Base-by-base conservation (phyloP, 2,888 invertebrate genomes). In the Diplazon laetatorius region DNA sequence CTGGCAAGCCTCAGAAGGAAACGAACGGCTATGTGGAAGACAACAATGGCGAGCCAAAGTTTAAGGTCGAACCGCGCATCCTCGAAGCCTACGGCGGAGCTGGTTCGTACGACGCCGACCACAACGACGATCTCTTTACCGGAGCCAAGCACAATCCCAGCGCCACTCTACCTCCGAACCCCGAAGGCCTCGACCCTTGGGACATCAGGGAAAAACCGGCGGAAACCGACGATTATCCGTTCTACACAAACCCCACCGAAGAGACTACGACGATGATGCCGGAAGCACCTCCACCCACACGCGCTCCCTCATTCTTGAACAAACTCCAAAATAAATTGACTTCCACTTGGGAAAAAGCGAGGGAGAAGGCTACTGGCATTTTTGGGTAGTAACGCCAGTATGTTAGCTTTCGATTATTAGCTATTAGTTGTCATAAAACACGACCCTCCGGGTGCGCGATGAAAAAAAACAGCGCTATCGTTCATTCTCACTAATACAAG, bases 251-350 rank as follows among this genome's bases (percentile, higher is more conserved):
- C 14, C 48, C 73, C 57, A 55, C 37, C 80, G 69, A 57, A 72
- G 57, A 77, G n/a, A 59, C 68, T 18, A 44, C 62, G 12, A 30
- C 65, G 0, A 6, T n/a, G 63, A 69, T 42, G 46, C 14, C 18
- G 68, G 62, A 55, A 50, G 74, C 30, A 20, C 12, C 65, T 0
- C 35, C 59, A 0, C 37, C 86, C 72, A 86, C 87, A 14, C 90
- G 91, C 85, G 89, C 92, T 65, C 87, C 92, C 57, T 92, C 93
- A 18, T 93, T 94, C 86, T 94, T 94, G 94, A 90, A 90, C 74
- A 92, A 91, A 85, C 84, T 94, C 74, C 92, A 93, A 69, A 91
- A 89, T 81, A 93, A 93, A 90, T 89, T 94, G 48, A 91, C 89
- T 52, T 91, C 77, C 82, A 92, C 93, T 8, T 93, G 93, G 84